Percentiles rank a stretch among this genome's conserved stretches.
These are phyloP conservation scores for Drosophila leonis DNA, from an alignment of 2,888 invertebrate species.

Conservation along the genomic window DNA sequence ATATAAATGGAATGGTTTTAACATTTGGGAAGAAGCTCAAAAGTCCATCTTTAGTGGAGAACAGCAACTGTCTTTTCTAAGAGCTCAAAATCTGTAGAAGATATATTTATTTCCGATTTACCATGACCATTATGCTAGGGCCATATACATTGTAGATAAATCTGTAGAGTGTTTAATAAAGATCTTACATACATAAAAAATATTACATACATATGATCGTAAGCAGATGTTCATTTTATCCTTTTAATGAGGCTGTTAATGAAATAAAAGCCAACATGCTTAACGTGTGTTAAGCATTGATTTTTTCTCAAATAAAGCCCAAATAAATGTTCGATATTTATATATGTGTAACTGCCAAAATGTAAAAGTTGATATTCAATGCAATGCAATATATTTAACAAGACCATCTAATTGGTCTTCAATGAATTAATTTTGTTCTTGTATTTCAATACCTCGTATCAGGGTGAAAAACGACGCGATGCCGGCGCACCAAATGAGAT, in stretches of 20 bases:
- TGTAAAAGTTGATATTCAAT: not conserved
- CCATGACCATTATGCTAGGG: too few species aligned
- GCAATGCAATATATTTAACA: not conserved
- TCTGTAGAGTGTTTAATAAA: too few species aligned
- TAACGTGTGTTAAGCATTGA: not conserved
- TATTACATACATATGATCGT: not conserved
- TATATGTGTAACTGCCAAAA: not conserved
- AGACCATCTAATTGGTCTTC: not conserved
- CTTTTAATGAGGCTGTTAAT: not conserved
- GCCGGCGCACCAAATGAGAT: conserved; percentile 92
- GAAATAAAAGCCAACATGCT: not conserved
- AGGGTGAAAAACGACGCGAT: conserved; percentile 95
- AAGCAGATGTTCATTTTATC: not conserved
- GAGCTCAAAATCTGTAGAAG: too few species aligned
- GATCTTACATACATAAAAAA: not conserved
- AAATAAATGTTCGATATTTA: too few species aligned
- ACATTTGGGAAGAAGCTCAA: too few species aligned
- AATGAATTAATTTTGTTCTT: conserved; percentile 46
- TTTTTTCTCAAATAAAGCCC: too few species aligned
- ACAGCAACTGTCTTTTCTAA: too few species aligned
- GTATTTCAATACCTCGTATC: conserved; percentile 71
- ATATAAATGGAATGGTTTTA: too few species aligned
- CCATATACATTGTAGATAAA: too few species aligned
- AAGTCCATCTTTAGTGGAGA: too few species aligned
- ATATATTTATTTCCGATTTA: too few species aligned